Evolutionary conservation across 2,888 invertebrate genomes (phyloP).

Genomic region (Micoletzkya japonica): DNA sequence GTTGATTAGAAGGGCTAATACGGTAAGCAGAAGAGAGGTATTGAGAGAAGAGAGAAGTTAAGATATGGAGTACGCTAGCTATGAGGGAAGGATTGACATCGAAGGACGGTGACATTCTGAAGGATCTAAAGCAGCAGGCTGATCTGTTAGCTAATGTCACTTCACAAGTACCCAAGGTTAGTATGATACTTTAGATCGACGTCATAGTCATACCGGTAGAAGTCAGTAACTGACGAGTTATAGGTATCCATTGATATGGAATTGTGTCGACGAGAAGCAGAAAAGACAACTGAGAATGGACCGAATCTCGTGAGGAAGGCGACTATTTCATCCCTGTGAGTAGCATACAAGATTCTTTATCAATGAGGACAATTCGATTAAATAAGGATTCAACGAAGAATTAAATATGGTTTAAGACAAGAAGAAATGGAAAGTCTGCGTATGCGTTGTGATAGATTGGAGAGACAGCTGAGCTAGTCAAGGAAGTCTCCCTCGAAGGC

Average conservation of each 20-base stretch:
- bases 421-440: constrained; percentile 19
- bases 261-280: not conserved
- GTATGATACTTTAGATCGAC: not conserved
- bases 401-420: not conserved
- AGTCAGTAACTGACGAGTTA: not conserved
- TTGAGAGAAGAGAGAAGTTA: not conserved
- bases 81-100: too few relatives aligned
- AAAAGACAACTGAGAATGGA: not conserved
- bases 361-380: not conserved
- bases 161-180: too few relatives aligned
- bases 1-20: constrained; percentile 4
- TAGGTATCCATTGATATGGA: constrained; percentile 12
- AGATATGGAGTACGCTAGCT: constrained; percentile 17
- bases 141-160: too few relatives aligned
- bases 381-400: not conserved
- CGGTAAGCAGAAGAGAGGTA: too few relatives aligned
- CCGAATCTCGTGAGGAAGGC: constrained; percentile 5
- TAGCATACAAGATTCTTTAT: too few relatives aligned
- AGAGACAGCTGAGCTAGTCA: not conserved
- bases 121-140: too few relatives aligned
- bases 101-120: too few relatives aligned
- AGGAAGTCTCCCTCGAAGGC: not conserved
- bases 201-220: not conserved
- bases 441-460: constrained; percentile 9
- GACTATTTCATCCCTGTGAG: not conserved